Evolutionary conservation across 2,113 vertebrate genomes (phyloP).

Genomic region (Nipponia nippon): DNA sequence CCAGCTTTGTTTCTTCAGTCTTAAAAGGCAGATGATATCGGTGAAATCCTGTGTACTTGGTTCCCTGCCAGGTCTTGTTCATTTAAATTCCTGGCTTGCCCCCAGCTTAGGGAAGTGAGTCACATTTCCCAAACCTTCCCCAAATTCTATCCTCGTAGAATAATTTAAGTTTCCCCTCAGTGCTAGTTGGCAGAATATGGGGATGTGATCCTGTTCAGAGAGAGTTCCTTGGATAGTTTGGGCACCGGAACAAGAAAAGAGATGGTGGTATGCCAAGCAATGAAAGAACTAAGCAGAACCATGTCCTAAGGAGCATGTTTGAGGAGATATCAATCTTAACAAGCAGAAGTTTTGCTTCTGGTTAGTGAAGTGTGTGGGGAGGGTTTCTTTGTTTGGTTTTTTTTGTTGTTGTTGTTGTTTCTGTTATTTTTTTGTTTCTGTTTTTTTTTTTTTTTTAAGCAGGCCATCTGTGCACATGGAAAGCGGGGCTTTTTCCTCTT

Average conservation of each 20-base stretch:
- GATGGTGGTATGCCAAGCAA: neutral
- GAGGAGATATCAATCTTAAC: no score
- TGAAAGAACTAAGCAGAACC: neutral
- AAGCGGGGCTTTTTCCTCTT: neutral
- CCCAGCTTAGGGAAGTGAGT: constrained; percentile 5
- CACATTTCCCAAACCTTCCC: constrained; percentile 25
- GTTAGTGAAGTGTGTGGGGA: neutral
- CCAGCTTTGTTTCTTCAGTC: neutral
- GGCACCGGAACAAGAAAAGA: neutral
- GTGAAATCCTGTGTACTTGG: neutral
- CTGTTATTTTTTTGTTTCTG: neutral
- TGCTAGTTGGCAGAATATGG: neutral
- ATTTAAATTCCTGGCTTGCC: constrained; percentile 23
- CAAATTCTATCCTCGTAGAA: neutral
- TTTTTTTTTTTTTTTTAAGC: neutral
- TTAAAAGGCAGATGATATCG: neutral
- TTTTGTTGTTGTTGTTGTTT: no score
- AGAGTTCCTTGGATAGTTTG: neutral
- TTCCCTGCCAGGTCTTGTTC: constrained; percentile 3
- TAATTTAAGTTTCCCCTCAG: neutral
- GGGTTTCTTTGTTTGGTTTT: neutral
- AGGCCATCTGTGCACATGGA: neutral
- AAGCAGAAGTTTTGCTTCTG: neutral
- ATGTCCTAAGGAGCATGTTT: neutral
- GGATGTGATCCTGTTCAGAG: neutral